Conservation (phyloP, 2,888 invertebrate species). For the Andrena flavipes region DNA sequence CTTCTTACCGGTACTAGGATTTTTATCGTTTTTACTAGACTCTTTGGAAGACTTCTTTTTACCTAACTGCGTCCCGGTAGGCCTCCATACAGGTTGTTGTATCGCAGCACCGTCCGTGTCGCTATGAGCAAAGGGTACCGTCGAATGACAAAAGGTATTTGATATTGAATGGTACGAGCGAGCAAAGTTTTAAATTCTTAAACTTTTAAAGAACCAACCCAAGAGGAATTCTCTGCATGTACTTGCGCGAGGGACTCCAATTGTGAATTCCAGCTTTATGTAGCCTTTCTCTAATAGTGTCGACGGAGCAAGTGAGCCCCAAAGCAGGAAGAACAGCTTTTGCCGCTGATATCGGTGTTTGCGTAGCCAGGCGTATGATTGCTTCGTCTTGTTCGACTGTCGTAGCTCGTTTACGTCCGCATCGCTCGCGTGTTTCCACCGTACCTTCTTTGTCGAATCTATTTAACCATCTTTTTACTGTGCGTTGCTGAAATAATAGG, state of each 20-base stretch:
- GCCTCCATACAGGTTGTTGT: slow-evolving; percentile 83
- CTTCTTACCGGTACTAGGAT: slow-evolving; percentile 65
- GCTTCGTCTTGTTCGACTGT: slow-evolving; percentile 82
- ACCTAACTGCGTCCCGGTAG: slow-evolving; percentile 82
- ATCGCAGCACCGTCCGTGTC: slow-evolving; percentile 78
- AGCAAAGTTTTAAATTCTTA: neutral
- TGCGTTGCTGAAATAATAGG: slow-evolving; percentile 79
- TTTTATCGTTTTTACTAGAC: slow-evolving; percentile 67
- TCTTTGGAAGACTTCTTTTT: slow-evolving; percentile 78
- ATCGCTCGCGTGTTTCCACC: slow-evolving; percentile 82
- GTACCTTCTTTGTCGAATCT: slow-evolving; percentile 83
- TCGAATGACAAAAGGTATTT: neutral
- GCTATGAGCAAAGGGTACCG: slow-evolving; percentile 28
- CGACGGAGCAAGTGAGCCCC: slow-evolving; percentile 83
- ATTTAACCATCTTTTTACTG: slow-evolving; percentile 83
- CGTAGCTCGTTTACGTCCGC: slow-evolving; percentile 83
- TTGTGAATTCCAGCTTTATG: slow-evolving; percentile 84
- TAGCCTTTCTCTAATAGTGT: slow-evolving; percentile 82
- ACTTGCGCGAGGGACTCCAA: slow-evolving; percentile 83
- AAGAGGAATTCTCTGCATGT: slow-evolving; percentile 82
- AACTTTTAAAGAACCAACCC: slow-evolving; percentile 68
- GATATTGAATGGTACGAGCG: neutral
- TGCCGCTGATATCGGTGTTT: slow-evolving; percentile 82
- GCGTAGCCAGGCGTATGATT: slow-evolving; percentile 81
- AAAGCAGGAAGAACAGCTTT: slow-evolving; percentile 83